phyloP scores from a whole-genome alignment of 2,797 vertebrate genomes.

The Protosalanx chinensis region DNA sequence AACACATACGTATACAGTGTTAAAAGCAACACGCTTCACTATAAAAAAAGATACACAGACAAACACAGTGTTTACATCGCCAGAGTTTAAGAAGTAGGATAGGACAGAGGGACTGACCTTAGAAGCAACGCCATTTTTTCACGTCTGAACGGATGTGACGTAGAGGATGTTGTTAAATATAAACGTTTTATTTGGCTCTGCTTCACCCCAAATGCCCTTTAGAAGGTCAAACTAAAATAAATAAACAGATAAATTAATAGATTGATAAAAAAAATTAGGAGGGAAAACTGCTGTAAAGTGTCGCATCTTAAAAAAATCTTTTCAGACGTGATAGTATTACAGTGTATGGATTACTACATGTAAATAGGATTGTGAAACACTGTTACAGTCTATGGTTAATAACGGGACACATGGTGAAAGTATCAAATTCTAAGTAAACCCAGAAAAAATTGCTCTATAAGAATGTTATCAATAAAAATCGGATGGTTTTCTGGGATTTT shows the following conservation, averaged over 20 bases:
- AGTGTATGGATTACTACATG: not conserved
- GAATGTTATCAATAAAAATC: too few species aligned
- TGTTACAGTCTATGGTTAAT: too few species aligned
- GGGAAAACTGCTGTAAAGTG: not conserved
- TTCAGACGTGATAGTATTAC: not conserved
- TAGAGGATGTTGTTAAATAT: conserved; percentile 35
- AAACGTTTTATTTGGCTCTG: not conserved
- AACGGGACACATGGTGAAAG: too few species aligned
- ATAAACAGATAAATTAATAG: too few species aligned
- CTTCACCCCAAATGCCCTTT: not conserved
- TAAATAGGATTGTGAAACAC: not conserved
- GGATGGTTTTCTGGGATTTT: too few species aligned
- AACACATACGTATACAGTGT: not conserved
- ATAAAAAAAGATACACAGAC: not conserved
- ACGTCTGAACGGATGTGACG: conserved; percentile 59
- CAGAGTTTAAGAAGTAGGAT: rapidly evolving
- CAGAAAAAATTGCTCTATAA: too few species aligned
- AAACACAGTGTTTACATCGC: not conserved
- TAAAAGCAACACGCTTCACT: not conserved
- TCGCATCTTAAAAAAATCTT: not conserved
- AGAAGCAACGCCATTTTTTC: conserved; percentile 76
- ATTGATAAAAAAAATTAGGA: too few species aligned
- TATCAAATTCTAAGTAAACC: too few species aligned
- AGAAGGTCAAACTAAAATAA: conserved; percentile 13
- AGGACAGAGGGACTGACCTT: conserved; percentile 71